Conservation (phyloP, 2,888 invertebrate species). For the Pandemis heparana region DNA sequence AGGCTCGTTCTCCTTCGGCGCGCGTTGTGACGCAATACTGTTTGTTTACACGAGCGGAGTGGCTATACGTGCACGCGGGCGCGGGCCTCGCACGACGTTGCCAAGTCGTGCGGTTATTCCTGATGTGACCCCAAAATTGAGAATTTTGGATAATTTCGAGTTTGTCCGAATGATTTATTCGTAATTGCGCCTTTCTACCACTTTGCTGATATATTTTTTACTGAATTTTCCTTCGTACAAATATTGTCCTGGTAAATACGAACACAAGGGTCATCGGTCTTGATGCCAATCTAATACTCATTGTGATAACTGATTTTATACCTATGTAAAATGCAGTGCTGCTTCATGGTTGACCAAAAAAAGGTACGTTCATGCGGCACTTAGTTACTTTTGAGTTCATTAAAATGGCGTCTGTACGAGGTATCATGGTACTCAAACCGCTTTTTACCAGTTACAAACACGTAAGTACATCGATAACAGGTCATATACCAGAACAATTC, state of each 20-base stretch:
- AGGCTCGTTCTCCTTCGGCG: slow-evolving; percentile 60
- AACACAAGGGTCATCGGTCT: too few relatives aligned
- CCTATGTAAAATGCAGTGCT: neutral
- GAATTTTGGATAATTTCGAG: neutral
- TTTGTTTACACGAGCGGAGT: slow-evolving; percentile 74
- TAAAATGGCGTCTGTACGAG: slow-evolving; percentile 57
- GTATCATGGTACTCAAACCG: slow-evolving; percentile 53
- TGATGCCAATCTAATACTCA: neutral
- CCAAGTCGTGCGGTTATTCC: slow-evolving; percentile 69
- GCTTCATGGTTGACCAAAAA: neutral
- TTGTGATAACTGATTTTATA: neutral
- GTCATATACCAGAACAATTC: neutral
- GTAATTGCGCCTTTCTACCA: neutral
- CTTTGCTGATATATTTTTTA: too few relatives aligned
- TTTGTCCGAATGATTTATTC: neutral
- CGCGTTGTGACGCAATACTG: slow-evolving; percentile 72
- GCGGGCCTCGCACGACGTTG: slow-evolving; percentile 60
- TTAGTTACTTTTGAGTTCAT: slow-evolving; percentile 46
- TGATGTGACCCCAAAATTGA: slow-evolving; percentile 35
- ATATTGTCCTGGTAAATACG: too few relatives aligned
- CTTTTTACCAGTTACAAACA: slow-evolving; percentile 62
- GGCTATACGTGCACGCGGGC: slow-evolving; percentile 51
- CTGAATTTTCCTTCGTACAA: too few relatives aligned
- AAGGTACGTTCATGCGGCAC: neutral
- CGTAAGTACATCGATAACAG: slow-evolving; percentile 32